These are phyloP conservation scores for Pagrus major DNA, from an alignment of 2,113 vertebrate species.

Conservation along the genomic window DNA sequence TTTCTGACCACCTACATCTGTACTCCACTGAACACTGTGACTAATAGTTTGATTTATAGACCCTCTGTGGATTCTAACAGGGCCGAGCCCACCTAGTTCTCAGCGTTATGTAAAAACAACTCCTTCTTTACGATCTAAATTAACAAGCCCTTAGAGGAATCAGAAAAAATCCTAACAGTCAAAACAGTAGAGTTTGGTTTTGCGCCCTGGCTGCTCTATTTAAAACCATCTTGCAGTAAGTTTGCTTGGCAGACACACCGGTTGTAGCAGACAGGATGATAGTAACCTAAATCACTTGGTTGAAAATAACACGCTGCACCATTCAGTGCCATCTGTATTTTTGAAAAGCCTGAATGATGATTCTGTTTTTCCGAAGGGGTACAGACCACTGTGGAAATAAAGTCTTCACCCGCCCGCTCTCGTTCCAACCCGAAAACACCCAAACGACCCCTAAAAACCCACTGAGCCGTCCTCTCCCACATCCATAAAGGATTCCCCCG, in stretches of 20 bases:
- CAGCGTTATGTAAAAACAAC: conserved; percentile 1
- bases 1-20: neutral
- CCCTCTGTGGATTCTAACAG: neutral
- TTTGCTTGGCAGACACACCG: neutral
- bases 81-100: conserved; percentile 10
- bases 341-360: neutral
- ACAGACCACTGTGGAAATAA: conserved; percentile 11
- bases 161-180: neutral
- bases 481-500: conserved; percentile 50
- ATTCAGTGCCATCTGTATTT: neutral
- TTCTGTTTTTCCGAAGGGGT: conserved; percentile 5
- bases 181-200: conserved; percentile 14
- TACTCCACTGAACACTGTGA: neutral
- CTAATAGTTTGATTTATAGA: neutral
- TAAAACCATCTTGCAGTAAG: neutral
- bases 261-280: neutral
- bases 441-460: conserved; percentile 37
- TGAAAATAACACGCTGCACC: neutral
- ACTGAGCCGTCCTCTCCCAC: conserved; percentile 39
- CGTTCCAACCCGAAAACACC: conserved; percentile 19
- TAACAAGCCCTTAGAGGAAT: conserved; percentile 15
- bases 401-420: conserved; percentile 32
- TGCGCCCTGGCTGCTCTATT: neutral
- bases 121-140: neutral
- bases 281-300: neutral